Evolutionary conservation across 1,140 invertebrate species (phyloP).

Genomic region (Bathynomus jamesi): DNA sequence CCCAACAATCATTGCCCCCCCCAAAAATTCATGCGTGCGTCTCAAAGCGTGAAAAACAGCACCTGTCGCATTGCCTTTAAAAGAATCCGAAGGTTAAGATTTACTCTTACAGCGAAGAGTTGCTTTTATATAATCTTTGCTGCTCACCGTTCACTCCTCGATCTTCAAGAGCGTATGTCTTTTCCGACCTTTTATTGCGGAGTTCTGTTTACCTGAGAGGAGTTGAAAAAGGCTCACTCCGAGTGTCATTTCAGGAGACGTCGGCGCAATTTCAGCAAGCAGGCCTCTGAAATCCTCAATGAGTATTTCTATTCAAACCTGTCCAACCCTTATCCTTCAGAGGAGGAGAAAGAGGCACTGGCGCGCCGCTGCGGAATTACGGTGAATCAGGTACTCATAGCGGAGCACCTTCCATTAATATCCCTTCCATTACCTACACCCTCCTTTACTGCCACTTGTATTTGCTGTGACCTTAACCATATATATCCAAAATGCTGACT

Average conservation of each 20-base stretch:
- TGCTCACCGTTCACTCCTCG: not conserved
- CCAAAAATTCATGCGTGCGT: no score
- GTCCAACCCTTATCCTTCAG: constrained; percentile 98
- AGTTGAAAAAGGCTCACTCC: no score
- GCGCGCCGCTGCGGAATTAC: constrained; percentile 99
- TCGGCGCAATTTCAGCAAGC: constrained; percentile 98
- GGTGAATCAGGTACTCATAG: constrained; percentile 68
- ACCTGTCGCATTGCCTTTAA: no score
- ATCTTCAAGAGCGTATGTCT: not conserved
- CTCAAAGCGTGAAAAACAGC: no score
- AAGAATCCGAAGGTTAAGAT: no score
- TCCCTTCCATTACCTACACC: not conserved
- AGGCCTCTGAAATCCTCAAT: constrained; percentile 98
- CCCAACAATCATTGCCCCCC: no score
- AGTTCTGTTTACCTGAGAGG: no score
- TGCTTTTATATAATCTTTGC: no score
- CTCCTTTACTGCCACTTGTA: not conserved
- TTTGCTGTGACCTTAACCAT: not conserved
- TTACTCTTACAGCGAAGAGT: no score
- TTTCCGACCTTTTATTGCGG: no score
- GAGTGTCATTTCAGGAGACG: constrained; percentile 69
- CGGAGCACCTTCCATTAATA: not conserved
- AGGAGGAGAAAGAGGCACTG: constrained; percentile 99
- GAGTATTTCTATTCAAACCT: constrained; percentile 99
- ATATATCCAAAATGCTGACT: not conserved